Evolutionary conservation across 1,140 invertebrate species (phyloP).

Genomic region (Cylas formicarius): DNA sequence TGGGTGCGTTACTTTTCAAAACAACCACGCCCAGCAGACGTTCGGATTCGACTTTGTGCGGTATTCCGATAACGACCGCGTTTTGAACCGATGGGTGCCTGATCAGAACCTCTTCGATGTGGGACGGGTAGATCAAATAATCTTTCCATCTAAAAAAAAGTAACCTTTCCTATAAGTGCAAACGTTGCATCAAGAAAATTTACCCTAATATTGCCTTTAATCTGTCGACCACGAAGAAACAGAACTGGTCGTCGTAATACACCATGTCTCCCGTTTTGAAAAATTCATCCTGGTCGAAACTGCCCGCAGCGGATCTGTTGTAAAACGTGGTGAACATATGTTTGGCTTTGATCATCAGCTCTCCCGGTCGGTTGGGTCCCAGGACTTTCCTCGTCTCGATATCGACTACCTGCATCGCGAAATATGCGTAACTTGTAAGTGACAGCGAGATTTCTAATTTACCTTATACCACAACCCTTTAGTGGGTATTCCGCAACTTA

Average conservation of each 20-base stretch:
- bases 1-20: not conserved
- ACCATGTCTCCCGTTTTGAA: constrained; percentile 67
- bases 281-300: constrained; percentile 56
- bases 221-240: constrained; percentile 61
- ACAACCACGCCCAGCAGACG: constrained; percentile 5
- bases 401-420: not conserved
- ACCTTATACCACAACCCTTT: too few relatives aligned
- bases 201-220: too few relatives aligned
- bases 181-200: too few relatives aligned
- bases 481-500: too few relatives aligned
- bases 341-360: not conserved
- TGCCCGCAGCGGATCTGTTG: too few relatives aligned
- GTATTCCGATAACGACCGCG: constrained; percentile 7
- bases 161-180: too few relatives aligned
- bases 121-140: constrained; percentile 2
- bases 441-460: too few relatives aligned
- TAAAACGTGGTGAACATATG: too few relatives aligned
- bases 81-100: constrained; percentile 2
- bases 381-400: not conserved
- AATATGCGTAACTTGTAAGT: too few relatives aligned
- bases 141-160: constrained; percentile 5
- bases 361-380: not conserved
- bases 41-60: constrained; percentile 6
- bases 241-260: constrained; percentile 57
- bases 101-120: constrained; percentile 6